Conservation (phyloP, 1,140 invertebrate genomes). For the Ridgeia piscesae region DNA sequence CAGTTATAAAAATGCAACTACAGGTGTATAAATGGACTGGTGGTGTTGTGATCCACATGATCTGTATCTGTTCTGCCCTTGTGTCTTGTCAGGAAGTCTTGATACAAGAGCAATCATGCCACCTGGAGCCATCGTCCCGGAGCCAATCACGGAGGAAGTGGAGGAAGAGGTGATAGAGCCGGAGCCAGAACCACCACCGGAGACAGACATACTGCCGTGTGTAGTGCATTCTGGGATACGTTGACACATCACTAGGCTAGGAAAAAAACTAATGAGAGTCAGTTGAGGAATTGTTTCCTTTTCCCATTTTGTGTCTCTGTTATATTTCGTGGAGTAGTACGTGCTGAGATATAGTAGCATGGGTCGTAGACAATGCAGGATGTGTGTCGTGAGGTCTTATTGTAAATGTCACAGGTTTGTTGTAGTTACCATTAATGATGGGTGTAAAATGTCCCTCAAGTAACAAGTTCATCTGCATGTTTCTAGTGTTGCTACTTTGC, state of each 20-base stretch:
- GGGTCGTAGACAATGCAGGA: neutral
- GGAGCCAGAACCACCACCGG: slow-evolving; percentile 41
- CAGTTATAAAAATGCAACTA: no score
- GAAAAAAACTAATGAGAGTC: neutral
- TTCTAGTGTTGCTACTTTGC: no score
- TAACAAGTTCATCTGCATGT: no score
- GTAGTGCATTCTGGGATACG: slow-evolving; percentile 26
- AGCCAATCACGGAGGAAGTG: slow-evolving; percentile 25
- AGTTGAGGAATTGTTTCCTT: neutral
- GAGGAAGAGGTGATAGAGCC: slow-evolving; percentile 26
- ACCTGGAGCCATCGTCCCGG: slow-evolving; percentile 21
- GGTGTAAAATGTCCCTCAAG: neutral
- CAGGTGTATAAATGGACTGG: no score
- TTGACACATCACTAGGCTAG: neutral
- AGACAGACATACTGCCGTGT: slow-evolving; percentile 54
- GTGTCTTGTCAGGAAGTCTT: neutral
- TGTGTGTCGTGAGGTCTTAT: neutral
- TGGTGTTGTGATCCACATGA: no score
- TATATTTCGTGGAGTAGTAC: neutral
- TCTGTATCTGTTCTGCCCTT: neutral
- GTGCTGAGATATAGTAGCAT: neutral
- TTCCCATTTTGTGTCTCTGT: no score
- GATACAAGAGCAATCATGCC: slow-evolving; percentile 30
- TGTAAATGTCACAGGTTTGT: no score
- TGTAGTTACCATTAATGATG: neutral